These are phyloP conservation scores for Epinephelus lanceolatus DNA, from an alignment of 2,113 vertebrate genomes.

Conservation along the genomic window DNA sequence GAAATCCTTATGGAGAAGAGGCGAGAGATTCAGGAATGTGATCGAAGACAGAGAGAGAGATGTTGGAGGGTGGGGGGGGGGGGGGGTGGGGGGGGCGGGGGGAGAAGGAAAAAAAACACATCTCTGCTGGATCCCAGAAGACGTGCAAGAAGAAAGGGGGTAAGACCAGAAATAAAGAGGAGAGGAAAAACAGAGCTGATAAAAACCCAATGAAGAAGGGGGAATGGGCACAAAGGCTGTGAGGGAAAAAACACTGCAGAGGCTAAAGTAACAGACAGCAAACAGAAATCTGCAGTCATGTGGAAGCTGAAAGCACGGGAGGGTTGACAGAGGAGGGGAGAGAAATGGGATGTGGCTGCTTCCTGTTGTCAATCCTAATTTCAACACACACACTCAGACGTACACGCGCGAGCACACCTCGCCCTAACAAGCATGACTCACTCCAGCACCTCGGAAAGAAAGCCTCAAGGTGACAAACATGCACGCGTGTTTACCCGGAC, in stretches of 20 bases:
- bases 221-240: slow-evolving; percentile 10
- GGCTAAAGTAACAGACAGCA: slow-evolving; percentile 44
- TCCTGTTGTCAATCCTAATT: slow-evolving; percentile 64
- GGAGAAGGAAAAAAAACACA: neutral
- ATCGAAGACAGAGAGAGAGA: neutral
- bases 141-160: slow-evolving; percentile 9
- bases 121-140: slow-evolving; percentile 15
- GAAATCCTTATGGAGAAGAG: slow-evolving; percentile 14
- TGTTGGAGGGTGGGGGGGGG: neutral
- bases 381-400: slow-evolving; percentile 29
- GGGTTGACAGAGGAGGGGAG: slow-evolving; percentile 38
- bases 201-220: slow-evolving; percentile 3
- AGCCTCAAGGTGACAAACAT: slow-evolving; percentile 57
- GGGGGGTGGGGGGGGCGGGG: neutral
- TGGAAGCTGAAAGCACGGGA: slow-evolving; percentile 52
- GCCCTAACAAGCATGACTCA: slow-evolving; percentile 39
- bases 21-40: slow-evolving; percentile 12
- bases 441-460: slow-evolving; percentile 47
- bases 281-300: slow-evolving; percentile 55
- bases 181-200: slow-evolving; percentile 18
- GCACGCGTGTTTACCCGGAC: slow-evolving; percentile 24
- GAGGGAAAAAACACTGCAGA: slow-evolving; percentile 38
- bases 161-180: slow-evolving; percentile 18
- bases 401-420: slow-evolving; percentile 5
- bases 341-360: slow-evolving; percentile 50